Base-by-base conservation (phyloP, 2,797 vertebrate species). In the Phalanger gymnotis region DNA sequence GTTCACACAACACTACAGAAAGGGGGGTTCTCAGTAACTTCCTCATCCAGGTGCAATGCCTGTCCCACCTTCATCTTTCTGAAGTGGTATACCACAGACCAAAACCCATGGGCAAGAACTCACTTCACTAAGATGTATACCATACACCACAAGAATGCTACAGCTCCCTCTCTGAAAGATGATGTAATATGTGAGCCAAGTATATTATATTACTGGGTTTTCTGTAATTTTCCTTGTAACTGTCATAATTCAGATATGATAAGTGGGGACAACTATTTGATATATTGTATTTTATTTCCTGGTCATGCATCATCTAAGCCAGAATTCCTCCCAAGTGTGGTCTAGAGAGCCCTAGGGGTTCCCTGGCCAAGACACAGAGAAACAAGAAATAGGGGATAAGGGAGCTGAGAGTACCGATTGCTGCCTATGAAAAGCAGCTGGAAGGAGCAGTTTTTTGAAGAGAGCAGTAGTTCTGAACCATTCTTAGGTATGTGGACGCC, bases 231-330 rank as follows among this genome's bases (percentile, higher is more conserved):
- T 90, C 73, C 93, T 96, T 97, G 89, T 92, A 96, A 93, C 89
- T 94, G n/a, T 96, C 96, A 93, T 61, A 73, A 96, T 97, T 90
- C 90, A 53, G 87, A 93, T 93, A 94, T 96, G 66, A 97, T 94
- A 97, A 97, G 92, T 55, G 28, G 92, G 52, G 90, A 96, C 90
- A 92, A 96, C 47, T 89, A 96, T 92, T 96, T 96, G 95, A 95
- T 96, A 95, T 90, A 92, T 91, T 97, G 34, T 92, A 97, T 96
- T 97, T 98, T 97, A 97, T 97, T 97, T 97, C 96, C 93, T 93
- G 92, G 94, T 93, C 53, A 95, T 97, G 96, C 54, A 95, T 97
- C 96, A 98, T 55, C 93, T 95, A 91, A 97, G 94, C 96, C 92
- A 90, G 90, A 90, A 54, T 93, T 94, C 96, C 94, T 97, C 96